These are phyloP conservation scores for Anas platyrhynchos DNA, from an alignment of 2,113 vertebrate species.

Conservation along the genomic window DNA sequence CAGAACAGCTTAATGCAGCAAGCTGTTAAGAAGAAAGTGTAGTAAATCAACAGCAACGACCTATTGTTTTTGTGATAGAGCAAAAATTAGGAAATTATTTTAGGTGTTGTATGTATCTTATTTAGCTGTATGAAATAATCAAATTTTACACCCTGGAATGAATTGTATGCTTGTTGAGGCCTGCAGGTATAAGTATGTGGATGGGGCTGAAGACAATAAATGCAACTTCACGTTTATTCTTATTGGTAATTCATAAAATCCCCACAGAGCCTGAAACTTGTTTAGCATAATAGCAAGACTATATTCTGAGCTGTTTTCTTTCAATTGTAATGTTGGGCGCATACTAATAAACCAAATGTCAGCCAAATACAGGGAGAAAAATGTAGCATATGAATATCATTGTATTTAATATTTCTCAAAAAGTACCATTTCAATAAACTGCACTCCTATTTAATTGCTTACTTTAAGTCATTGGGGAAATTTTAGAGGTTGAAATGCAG, in stretches of 20 bases:
- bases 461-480: conserved; percentile 83
- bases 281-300: conserved; percentile 92
- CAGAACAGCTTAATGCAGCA: neutral
- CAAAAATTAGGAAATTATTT: conserved; percentile 68
- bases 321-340: conserved; percentile 87
- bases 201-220: conserved; percentile 84
- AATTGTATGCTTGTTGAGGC: conserved; percentile 76
- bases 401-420: conserved; percentile 81
- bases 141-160: conserved; percentile 74
- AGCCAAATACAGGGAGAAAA: conserved; percentile 81
- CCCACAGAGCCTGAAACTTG: conserved; percentile 84
- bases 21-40: neutral
- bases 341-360: conserved; percentile 92
- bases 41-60: neutral
- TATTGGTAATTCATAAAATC: conserved; percentile 91
- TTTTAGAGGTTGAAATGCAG: conserved; percentile 79
- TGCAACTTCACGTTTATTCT: conserved; percentile 90
- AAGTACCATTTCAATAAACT: conserved; percentile 81
- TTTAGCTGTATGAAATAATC: conserved; percentile 77
- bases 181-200: conserved; percentile 76
- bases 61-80: conserved; percentile 40
- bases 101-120: conserved; percentile 71
- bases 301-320: conserved; percentile 90
- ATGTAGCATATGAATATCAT: conserved; percentile 80
- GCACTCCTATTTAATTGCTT: conserved; percentile 83